Evolutionary conservation across 1,140 invertebrate genomes (phyloP), one percentile per base, ranked within the genome.

Genomic region (Phocides pigmalion): DNA sequence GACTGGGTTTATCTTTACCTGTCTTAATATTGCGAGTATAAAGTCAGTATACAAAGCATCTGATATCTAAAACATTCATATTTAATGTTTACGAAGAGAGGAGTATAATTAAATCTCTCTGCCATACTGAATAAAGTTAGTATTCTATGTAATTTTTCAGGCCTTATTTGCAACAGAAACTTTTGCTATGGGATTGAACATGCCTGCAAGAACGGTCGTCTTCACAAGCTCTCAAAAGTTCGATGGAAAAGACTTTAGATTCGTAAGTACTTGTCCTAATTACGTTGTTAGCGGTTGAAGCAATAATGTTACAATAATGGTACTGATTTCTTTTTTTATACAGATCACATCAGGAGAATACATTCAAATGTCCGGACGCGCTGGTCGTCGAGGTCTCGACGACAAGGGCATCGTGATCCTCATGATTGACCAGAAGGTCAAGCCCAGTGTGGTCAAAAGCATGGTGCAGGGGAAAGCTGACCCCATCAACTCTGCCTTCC

Each of bases 131-230:
- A n/a, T n/a, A n/a, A n/a, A n/a, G n/a, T n/a, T n/a, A n/a, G n/a
- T 47, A 14, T 62, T 17, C 39, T 53, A 9, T 58, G 54, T 25
- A 35, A 67, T 47, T 16, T 81, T 82, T 35, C 65, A 92, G 94
- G 97, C 97, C 0, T 92, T 99, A 0, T 99, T 99, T 93, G 99
- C 99, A 0, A 99, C 99, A 0, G 99, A 99, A 93, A 99, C 99
- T 6, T 99, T 99, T 93, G 98, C 99, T 4, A 99, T 99, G 99
- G 99, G 99, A 3, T 89, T 99, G 0, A 99, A 99, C 92, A 99
- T 99, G 99, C 99, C 99, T 19, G 99, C 99, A 0, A 95, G 98
- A 81, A 99, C 99, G 0, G 99, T 99, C 0, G 92, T 99, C 0
- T 99, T 99, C 75, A 99, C 98, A 0, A 95, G 95, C 37, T 95